Conservation (phyloP, 2,888 invertebrate genomes). For the Tryphoninae sp. region DNA sequence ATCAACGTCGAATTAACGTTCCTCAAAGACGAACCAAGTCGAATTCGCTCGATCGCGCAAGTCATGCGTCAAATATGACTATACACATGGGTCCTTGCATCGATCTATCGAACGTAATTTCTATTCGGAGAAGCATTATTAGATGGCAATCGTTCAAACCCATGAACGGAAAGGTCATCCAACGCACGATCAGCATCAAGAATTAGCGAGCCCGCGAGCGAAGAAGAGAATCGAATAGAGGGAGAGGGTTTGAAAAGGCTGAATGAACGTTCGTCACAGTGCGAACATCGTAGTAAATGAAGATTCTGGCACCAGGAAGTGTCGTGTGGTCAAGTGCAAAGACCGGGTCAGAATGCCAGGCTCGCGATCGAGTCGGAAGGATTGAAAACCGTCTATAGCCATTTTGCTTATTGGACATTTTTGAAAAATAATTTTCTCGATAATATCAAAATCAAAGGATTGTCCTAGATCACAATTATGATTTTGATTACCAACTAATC, state of each 20-base stretch:
- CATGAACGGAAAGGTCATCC: conserved; percentile 28
- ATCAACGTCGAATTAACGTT: not conserved
- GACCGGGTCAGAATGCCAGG: conserved; percentile 74
- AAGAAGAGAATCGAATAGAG: conserved; percentile 19
- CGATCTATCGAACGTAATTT: conserved; percentile 23
- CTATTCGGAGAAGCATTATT: not conserved
- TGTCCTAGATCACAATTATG: not conserved
- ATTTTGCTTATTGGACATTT: not conserved
- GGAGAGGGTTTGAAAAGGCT: conserved; percentile 32
- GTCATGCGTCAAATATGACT: not conserved
- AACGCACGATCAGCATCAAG: conserved; percentile 1
- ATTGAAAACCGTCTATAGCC: conserved; percentile 66
- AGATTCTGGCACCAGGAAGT: conserved; percentile 74
- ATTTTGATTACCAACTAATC: not conserved
- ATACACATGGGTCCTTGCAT: not conserved
- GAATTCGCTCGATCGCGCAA: conserved; percentile 28
- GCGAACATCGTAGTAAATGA: conserved; percentile 62
- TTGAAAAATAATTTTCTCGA: not conserved
- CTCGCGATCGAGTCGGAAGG: conserved; percentile 62
- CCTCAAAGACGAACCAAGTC: not conserved
- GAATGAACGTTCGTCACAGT: conserved; percentile 52
- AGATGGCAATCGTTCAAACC: conserved; percentile 40
- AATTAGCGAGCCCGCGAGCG: conserved; percentile 14
- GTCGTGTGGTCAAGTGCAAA: conserved; percentile 75
- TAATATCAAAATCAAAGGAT: not conserved